These are phyloP conservation scores for Episyrphus balteatus DNA, from an alignment of 1,140 invertebrate genomes.

Conservation along the genomic window DNA sequence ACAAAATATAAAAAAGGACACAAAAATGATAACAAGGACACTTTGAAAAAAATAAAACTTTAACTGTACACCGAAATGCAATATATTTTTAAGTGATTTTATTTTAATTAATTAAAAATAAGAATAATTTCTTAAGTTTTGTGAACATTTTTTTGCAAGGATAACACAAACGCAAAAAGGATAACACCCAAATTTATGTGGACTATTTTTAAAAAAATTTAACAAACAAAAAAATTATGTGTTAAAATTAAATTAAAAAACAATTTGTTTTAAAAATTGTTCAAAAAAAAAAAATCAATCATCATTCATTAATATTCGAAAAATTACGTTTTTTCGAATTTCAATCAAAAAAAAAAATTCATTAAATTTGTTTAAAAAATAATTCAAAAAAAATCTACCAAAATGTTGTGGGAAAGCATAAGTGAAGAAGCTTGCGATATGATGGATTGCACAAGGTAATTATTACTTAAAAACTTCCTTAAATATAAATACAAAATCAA, in stretches of 20 bases:
- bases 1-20: slow-evolving; percentile 1
- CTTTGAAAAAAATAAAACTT: slow-evolving; percentile 9
- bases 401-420: slow-evolving; percentile 35
- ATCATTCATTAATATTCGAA: slow-evolving; percentile 1
- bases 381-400: slow-evolving; percentile 11
- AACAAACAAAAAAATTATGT: slow-evolving; percentile 11
- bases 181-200: too few relatives aligned
- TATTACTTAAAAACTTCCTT: slow-evolving; percentile 8
- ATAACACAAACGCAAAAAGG: slow-evolving; percentile 3
- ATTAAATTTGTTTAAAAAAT: slow-evolving; percentile 5
- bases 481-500: too few relatives aligned
- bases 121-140: slow-evolving; percentile 1
- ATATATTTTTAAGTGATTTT: slow-evolving; percentile 17
- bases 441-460: slow-evolving; percentile 35
- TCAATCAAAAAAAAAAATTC: slow-evolving; percentile 4
- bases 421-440: slow-evolving; percentile 24
- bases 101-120: slow-evolving; percentile 3
- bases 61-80: slow-evolving; percentile 16
- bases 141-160: slow-evolving; percentile 2
- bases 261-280: too few relatives aligned
- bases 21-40: slow-evolving; percentile 25
- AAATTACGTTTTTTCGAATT: slow-evolving; percentile 36
- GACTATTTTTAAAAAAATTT: slow-evolving; percentile 8
- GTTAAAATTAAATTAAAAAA: too few relatives aligned
- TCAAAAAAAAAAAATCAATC: too few relatives aligned